A percentile compares a stretch with the other conserved stretches of the same genome.
These are phyloP conservation scores for Sciurus carolinensis DNA, from an alignment of 2,797 vertebrate species.

Conservation along the genomic window DNA sequence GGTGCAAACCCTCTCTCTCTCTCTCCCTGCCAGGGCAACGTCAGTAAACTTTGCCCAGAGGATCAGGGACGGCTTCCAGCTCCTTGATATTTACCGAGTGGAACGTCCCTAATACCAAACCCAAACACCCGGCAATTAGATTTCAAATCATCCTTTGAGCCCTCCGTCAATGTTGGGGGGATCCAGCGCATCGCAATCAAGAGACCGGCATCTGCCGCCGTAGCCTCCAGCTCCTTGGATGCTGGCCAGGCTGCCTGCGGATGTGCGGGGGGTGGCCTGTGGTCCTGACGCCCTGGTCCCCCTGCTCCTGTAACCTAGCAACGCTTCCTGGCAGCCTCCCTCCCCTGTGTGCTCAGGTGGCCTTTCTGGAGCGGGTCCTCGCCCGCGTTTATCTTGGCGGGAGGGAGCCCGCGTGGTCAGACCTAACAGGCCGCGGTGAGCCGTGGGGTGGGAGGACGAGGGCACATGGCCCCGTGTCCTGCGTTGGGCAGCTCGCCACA, in stretches of 20 bases:
- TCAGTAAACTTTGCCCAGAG: conserved; percentile 80
- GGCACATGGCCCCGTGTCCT: accelerated
- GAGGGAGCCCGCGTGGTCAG: neutral
- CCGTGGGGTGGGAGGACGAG: neutral
- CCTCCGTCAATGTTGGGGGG: neutral
- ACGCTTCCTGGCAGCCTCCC: neutral
- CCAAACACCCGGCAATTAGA: conserved; percentile 73
- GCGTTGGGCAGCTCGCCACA: neutral
- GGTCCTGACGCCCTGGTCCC: neutral
- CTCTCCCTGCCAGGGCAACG: neutral
- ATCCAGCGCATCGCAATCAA: neutral
- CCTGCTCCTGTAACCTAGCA: conserved; percentile 51
- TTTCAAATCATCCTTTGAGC: conserved; percentile 57
- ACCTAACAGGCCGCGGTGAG: neutral
- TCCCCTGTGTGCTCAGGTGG: neutral
- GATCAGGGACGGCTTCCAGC: conserved; percentile 72
- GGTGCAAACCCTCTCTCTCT: no score
- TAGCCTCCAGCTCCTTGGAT: neutral
- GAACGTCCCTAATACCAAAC: conserved; percentile 64
- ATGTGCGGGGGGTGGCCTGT: neutral
- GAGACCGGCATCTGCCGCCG: accelerated
- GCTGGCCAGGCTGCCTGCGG: neutral
- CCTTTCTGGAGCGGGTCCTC: neutral
- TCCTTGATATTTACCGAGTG: conserved; percentile 81
- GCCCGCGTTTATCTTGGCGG: neutral